phyloP scores from a whole-genome alignment of 2,888 invertebrate species.

The Tribolium freemani region DNA sequence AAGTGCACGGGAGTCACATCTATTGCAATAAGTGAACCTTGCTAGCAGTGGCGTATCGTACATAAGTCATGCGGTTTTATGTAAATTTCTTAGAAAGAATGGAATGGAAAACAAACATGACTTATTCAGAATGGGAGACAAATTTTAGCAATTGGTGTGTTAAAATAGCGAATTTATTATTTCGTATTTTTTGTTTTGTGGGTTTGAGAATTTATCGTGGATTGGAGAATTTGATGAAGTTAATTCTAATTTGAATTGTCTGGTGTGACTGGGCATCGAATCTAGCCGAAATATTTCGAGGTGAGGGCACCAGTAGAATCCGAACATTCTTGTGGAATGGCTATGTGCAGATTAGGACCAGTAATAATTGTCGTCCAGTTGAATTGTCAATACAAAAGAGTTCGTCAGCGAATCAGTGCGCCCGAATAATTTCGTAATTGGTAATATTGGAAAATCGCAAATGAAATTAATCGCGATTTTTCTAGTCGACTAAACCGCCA shows the following conservation, averaged over 20 bases:
- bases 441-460: neutral
- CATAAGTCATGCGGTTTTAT: constrained; percentile 17
- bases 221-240: constrained; percentile 31
- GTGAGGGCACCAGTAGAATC: constrained; percentile 38
- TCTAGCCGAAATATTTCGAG: constrained; percentile 49
- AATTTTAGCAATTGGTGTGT: constrained; percentile 2
- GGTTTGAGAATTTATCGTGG: constrained; percentile 1
- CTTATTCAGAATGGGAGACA: constrained; percentile 1
- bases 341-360: constrained; percentile 46
- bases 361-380: constrained; percentile 4
- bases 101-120: neutral
- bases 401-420: constrained; percentile 2
- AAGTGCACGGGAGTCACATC: constrained; percentile 4
- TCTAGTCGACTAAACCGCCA: neutral
- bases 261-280: constrained; percentile 8
- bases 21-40: constrained; percentile 25
- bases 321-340: constrained; percentile 49
- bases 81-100: constrained; percentile 8
- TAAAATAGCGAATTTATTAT: neutral
- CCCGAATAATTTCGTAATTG: constrained; percentile 1
- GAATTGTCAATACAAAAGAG: neutral
- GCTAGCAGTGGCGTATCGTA: constrained; percentile 5
- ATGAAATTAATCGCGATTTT: constrained; percentile 5
- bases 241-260: constrained; percentile 42
- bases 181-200: neutral